Conservation (phyloP, 2,113 vertebrate species). For the Oriolus oriolus region DNA sequence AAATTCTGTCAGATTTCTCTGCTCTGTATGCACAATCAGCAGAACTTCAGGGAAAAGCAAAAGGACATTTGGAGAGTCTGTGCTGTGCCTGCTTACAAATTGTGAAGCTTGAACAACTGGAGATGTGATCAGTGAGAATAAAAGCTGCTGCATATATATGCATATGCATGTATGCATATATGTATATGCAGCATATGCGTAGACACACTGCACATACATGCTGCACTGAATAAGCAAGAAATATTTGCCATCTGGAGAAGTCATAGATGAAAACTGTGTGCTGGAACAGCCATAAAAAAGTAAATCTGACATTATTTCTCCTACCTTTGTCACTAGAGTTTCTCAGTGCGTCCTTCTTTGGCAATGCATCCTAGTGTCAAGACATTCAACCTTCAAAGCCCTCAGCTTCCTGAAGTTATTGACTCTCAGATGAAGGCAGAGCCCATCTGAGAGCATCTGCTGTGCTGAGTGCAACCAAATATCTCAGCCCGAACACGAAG, state of each 20-base stretch:
- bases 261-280: neutral
- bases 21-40: neutral
- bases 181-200: neutral
- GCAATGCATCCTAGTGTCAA: neutral
- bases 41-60: neutral
- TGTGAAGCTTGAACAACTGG: neutral
- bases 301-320: conserved; percentile 22
- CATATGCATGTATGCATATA: too few relatives aligned
- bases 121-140: neutral
- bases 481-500: neutral
- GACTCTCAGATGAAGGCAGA: neutral
- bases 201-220: neutral
- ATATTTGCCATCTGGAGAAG: neutral
- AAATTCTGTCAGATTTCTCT: neutral
- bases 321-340: neutral
- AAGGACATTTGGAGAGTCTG: neutral
- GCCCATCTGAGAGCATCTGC: neutral
- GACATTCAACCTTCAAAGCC: neutral
- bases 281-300: neutral
- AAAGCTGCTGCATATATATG: neutral
- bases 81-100: neutral
- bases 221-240: neutral
- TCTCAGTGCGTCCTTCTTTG: neutral
- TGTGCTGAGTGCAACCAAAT: neutral
- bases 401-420: neutral